Base-by-base conservation (phyloP, 2,797 vertebrate species). In the Acanthornis magna region DNA sequence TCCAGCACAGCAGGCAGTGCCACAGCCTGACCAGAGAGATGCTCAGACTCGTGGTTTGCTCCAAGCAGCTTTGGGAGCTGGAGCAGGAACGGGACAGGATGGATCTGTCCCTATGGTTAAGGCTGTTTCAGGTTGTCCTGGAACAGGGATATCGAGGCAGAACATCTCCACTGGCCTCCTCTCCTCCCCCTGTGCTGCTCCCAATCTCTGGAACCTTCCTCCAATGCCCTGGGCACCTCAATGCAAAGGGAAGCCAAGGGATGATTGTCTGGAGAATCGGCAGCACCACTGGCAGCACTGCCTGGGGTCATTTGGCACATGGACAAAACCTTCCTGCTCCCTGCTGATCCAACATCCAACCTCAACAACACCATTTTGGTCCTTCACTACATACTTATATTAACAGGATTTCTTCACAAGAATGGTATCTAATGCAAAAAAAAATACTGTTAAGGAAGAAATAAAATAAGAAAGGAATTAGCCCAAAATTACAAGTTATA, bases 301-400 rank as follows among this genome's bases (percentile, higher is more conserved):
- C 85, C 80, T 94, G 81, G 95, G 97, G 97, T 97, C 98, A 97
- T 99, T 99, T 99, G 99, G 99, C 99, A 99, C 99, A 97, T 97
- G 97, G 89, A 65, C 96, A 97, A 43, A 97, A 96, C 97, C 96
- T 96, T 97, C 97, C 98, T 98, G 97, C 97, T 98, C 97, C 98
- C 98, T 98, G 98, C 97, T 97, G 97, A 98, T 95, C 98, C 98
- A 97, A 97, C 98, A 98, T 96, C 98, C 98, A 98, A 96, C 98
- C 98, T 97, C 97, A 63, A 97, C 98, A 94, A 98, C 98, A 98
- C 97, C 86, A 98, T 97, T 99, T 99, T 99, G 99, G 99, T 99
- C 99, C 99, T 98, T 99, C 98, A 98, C 99, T 98, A 98, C 98
- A 95, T 95, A 98, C 98, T 99, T 98, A 98, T 98, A 99, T 99